Conservation (phyloP, 2,888 invertebrate genomes). For the Fragum whitleyi region DNA sequence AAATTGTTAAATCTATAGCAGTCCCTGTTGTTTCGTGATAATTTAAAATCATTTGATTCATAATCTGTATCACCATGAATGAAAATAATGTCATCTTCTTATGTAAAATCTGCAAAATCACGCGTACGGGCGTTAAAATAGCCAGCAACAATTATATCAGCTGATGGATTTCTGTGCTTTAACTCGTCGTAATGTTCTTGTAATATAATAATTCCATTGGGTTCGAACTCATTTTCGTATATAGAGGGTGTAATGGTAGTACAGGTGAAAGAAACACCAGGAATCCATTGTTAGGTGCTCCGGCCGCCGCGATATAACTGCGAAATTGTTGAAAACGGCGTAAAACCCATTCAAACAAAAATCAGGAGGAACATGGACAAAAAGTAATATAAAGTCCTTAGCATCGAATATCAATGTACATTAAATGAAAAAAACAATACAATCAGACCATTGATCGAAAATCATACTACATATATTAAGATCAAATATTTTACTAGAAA, state of each 20-base stretch:
- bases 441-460: slow-evolving; percentile 11
- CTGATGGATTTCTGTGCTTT: slow-evolving; percentile 16
- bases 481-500: neutral
- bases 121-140: slow-evolving; percentile 30
- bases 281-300: no score
- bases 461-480: no score
- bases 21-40: slow-evolving; percentile 3
- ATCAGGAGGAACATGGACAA: no score
- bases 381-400: no score
- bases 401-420: no score
- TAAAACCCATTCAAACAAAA: no score
- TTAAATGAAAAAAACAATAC: slow-evolving; percentile 13
- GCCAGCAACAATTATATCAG: slow-evolving; percentile 26
- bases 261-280: no score
- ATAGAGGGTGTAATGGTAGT: no score
- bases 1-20: slow-evolving; percentile 14
- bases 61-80: slow-evolving; percentile 19
- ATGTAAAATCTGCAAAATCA: slow-evolving; percentile 34
- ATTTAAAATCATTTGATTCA: slow-evolving; percentile 2
- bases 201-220: slow-evolving; percentile 31
- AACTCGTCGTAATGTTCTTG: slow-evolving; percentile 13
- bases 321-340: no score
- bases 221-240: no score
- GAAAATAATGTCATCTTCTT: slow-evolving; percentile 8
- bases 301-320: no score